phyloP scores from a whole-genome alignment of 2,797 vertebrate species.

The Pseudochromis fuscus region DNA sequence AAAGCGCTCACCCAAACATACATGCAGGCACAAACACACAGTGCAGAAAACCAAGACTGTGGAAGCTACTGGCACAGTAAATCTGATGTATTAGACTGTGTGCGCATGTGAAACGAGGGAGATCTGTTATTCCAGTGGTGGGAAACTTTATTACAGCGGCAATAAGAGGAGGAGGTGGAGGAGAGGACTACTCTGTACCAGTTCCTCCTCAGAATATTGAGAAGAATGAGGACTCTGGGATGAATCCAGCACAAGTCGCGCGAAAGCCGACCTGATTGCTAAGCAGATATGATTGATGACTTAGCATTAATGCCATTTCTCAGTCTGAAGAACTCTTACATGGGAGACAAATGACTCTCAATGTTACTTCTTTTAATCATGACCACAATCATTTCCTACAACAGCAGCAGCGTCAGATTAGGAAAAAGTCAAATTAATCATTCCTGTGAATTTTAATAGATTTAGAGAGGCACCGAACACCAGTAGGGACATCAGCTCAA shows the following conservation, averaged over 20 bases:
- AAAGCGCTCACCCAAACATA: conserved; percentile 39
- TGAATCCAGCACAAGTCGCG: conserved; percentile 12
- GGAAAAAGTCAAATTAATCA: not conserved
- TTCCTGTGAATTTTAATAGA: not conserved
- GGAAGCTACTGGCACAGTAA: conserved; percentile 62
- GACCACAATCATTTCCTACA: not conserved
- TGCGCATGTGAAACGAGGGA: conserved; percentile 42
- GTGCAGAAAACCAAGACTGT: conserved; percentile 38
- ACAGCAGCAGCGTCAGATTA: not conserved
- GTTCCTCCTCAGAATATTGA: conserved; percentile 24
- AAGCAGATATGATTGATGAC: conserved; percentile 32
- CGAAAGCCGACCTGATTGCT: conserved; percentile 29
- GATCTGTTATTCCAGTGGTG: conserved; percentile 74
- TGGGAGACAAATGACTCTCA: not conserved
- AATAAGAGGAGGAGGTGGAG: conserved; percentile 51
- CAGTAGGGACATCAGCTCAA: not conserved
- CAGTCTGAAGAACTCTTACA: not conserved
- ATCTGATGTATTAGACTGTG: conserved; percentile 65
- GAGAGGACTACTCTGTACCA: conserved; percentile 29
- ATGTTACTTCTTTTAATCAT: not conserved
- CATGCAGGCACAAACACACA: conserved; percentile 36
- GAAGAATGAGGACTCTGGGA: conserved; percentile 15
- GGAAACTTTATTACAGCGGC: conserved; percentile 68
- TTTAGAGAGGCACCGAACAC: not conserved
- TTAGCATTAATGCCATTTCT: conserved; percentile 20